These are phyloP conservation scores for Mesoligia furuncula DNA, from an alignment of 2,888 invertebrate species.

Conservation along the genomic window DNA sequence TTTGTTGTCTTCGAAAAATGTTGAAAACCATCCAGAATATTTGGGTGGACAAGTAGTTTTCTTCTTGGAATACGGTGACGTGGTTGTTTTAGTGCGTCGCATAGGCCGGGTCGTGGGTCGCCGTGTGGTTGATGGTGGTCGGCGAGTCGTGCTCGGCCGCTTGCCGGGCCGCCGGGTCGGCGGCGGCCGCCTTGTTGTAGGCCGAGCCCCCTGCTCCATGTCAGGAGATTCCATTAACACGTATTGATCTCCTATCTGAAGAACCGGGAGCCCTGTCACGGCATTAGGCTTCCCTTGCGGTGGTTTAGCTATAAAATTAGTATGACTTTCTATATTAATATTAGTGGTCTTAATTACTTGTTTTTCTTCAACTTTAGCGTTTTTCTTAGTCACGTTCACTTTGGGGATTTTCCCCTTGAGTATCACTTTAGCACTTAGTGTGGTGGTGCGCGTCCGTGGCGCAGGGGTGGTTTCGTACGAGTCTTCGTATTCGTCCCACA, in stretches of 20 bases:
- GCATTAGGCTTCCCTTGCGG: conserved; percentile 67
- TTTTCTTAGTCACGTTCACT: conserved; percentile 82
- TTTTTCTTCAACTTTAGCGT: conserved; percentile 77
- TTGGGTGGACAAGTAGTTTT: conserved; percentile 80
- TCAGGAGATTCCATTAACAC: conserved; percentile 74
- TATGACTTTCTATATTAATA: conserved; percentile 87
- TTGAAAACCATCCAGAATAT: conserved; percentile 79
- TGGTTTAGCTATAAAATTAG: conserved; percentile 85
- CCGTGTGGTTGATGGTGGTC: conserved; percentile 65
- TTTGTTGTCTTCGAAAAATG: conserved; percentile 79
- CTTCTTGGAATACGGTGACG: conserved; percentile 73
- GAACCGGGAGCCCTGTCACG: conserved; percentile 67
- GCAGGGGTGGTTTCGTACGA: conserved; percentile 77
- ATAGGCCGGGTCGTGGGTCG: conserved; percentile 65
- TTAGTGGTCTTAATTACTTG: conserved; percentile 84
- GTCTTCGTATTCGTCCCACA: conserved; percentile 85
- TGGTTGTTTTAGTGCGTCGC: conserved; percentile 77
- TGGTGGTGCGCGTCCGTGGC: conserved; percentile 72
- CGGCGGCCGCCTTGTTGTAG: conserved; percentile 69
- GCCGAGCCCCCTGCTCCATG: conserved; percentile 57
- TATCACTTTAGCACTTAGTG: conserved; percentile 83
- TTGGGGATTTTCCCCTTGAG: conserved; percentile 79
- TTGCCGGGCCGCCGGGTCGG: conserved; percentile 70
- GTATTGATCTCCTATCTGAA: conserved; percentile 75
- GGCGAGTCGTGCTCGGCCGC: conserved; percentile 64